These are phyloP conservation scores for Stenurella melanura DNA, from an alignment of 2,888 invertebrate species.

Conservation along the genomic window DNA sequence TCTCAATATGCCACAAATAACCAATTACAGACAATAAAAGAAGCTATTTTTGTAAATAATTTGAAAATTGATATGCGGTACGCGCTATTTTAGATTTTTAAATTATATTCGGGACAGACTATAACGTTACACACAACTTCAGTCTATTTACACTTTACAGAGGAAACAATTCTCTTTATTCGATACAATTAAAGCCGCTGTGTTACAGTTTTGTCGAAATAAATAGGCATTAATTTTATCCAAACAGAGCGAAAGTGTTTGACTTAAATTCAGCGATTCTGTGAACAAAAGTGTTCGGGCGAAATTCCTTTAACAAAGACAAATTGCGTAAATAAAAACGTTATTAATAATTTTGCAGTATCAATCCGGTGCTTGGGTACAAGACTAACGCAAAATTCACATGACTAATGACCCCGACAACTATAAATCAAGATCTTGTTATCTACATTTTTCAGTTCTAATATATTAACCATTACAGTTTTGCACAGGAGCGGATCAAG, in stretches of 20 bases:
- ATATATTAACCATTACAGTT: constrained; percentile 30
- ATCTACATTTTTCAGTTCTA: constrained; percentile 31
- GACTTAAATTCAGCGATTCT: constrained; percentile 5
- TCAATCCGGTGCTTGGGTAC: constrained; percentile 27
- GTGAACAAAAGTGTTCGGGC: constrained; percentile 8
- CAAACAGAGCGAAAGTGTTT: constrained; percentile 9
- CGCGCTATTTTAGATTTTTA: no score
- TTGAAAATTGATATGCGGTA: no score
- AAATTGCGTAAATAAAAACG: constrained; percentile 38
- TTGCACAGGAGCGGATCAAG: background rate
- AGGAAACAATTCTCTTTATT: background rate
- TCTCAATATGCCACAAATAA: no score
- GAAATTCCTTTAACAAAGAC: constrained; percentile 28
- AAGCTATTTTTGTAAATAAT: no score
- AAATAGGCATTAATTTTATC: constrained; percentile 25
- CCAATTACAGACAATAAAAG: no score
- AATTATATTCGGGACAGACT: no score
- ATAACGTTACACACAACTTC: background rate
- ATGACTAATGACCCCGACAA: constrained; percentile 29
- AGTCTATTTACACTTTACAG: background rate
- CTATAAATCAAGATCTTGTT: constrained; percentile 38
- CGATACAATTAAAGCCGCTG: background rate
- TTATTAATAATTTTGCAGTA: constrained; percentile 36
- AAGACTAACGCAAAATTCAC: constrained; percentile 26
- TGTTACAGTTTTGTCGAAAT: constrained; percentile 12